Evolutionary conservation across 2,888 invertebrate genomes (phyloP).

Genomic region (Meandrusa payeni): DNA sequence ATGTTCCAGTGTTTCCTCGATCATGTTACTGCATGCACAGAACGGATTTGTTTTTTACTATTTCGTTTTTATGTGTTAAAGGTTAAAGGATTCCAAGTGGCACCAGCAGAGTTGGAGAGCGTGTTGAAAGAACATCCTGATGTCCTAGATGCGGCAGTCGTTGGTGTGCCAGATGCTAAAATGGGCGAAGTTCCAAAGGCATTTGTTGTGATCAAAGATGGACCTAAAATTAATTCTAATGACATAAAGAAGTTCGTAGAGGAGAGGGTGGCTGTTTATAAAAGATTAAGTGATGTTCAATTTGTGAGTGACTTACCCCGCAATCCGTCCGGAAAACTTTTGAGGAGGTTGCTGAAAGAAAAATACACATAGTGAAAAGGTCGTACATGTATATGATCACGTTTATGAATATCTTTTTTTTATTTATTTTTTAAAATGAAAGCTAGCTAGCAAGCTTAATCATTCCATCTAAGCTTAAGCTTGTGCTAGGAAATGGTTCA

Average conservation of each 20-base stretch:
- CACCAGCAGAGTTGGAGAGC: constrained; percentile 93
- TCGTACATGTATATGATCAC: too few species aligned
- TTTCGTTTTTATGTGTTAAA: too few species aligned
- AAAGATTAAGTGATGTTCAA: constrained; percentile 83
- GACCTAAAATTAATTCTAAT: constrained; percentile 58
- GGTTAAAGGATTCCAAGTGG: constrained; percentile 86
- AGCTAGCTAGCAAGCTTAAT: too few species aligned
- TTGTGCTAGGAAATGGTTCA: too few species aligned
- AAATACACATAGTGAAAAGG: constrained; percentile 7
- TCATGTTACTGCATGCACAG: too few species aligned
- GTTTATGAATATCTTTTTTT: too few species aligned
- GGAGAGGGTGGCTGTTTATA: constrained; percentile 86
- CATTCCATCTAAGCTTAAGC: too few species aligned
- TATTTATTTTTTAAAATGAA: too few species aligned
- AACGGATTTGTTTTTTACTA: too few species aligned
- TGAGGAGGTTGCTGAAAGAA: constrained; percentile 80
- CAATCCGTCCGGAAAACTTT: constrained; percentile 87
- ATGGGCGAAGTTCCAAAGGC: constrained; percentile 89
- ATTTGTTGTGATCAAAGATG: constrained; percentile 82
- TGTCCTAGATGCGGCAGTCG: constrained; percentile 89
- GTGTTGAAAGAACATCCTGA: constrained; percentile 85
- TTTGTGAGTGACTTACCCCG: constrained; percentile 86
- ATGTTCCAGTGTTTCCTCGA: too few species aligned
- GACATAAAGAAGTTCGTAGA: constrained; percentile 83
- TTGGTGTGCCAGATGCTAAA: constrained; percentile 85